A percentile compares a stretch with the other conserved stretches of the same genome.
Evolutionary conservation across 1,140 invertebrate genomes (phyloP).

Genomic region (Teleogryllus occipitalis): DNA sequence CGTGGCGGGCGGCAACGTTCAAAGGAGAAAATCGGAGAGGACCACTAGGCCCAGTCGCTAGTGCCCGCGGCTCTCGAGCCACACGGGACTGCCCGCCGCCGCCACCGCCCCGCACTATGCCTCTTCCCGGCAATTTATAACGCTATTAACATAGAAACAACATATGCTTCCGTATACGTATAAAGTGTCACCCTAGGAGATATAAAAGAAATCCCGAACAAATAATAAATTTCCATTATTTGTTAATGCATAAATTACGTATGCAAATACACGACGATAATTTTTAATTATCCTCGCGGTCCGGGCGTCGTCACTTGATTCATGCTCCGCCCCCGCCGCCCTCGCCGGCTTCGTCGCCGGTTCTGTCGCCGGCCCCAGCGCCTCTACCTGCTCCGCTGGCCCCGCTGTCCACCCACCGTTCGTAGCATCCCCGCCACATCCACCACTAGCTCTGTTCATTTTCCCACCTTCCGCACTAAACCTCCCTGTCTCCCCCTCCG

Average conservation of each 20-base stretch:
- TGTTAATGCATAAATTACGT: constrained; percentile 5
- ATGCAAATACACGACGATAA: not conserved
- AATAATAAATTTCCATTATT: constrained; percentile 2
- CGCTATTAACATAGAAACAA: constrained; percentile 1
- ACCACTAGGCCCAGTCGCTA: not conserved
- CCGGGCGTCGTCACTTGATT: not conserved
- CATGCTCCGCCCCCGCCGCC: not conserved
- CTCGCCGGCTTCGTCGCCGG: no score
- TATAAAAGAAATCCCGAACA: not conserved
- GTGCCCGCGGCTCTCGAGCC: no score
- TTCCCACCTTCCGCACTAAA: no score
- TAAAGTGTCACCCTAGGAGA: not conserved
- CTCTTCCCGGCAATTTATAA: not conserved
- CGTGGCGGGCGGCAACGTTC: not conserved
- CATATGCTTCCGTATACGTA: constrained; percentile 4
- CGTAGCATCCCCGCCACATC: not conserved
- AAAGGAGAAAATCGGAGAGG: not conserved
- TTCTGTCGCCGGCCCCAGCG: no score
- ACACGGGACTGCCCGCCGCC: no score
- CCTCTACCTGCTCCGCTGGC: not conserved
- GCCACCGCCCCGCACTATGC: not conserved
- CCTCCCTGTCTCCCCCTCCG: no score
- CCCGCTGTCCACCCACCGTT: not conserved
- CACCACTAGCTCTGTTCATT: not conserved
- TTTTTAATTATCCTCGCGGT: not conserved